Conservation (phyloP, 1,140 invertebrate genomes). For the Octopus sinensis region DNA sequence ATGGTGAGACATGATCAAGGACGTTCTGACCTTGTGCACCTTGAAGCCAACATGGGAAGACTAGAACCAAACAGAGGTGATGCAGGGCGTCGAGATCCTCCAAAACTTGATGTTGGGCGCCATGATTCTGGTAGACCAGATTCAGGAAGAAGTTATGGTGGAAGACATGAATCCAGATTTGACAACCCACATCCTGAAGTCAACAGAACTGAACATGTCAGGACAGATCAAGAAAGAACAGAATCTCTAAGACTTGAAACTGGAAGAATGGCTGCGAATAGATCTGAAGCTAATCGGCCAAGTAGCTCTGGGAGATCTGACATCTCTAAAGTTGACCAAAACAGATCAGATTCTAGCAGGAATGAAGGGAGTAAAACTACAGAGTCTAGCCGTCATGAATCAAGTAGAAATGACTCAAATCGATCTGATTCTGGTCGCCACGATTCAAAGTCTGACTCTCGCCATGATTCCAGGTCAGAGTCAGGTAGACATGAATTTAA, state of each 20-base stretch:
- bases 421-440: constrained; percentile 9
- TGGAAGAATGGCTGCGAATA: not conserved
- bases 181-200: not conserved
- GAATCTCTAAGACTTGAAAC: constrained; percentile 6
- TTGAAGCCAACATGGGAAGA: not conserved
- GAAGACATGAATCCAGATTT: not conserved
- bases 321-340: not conserved
- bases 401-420: not conserved
- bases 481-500: not conserved
- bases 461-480: not conserved
- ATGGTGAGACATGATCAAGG: not conserved
- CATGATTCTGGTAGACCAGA: not conserved
- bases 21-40: no score
- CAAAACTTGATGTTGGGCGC: not conserved
- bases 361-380: not conserved
- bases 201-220: not conserved
- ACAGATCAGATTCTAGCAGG: not conserved
- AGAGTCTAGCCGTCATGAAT: not conserved
- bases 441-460: not conserved
- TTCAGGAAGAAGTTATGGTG: not conserved
- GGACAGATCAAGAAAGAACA: not conserved
- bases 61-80: not conserved
- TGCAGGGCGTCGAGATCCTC: not conserved
- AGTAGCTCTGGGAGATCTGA: not conserved
- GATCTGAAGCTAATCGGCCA: not conserved